Base-by-base conservation (phyloP, 2,888 invertebrate genomes). In the Sphaeridia pumilis region DNA sequence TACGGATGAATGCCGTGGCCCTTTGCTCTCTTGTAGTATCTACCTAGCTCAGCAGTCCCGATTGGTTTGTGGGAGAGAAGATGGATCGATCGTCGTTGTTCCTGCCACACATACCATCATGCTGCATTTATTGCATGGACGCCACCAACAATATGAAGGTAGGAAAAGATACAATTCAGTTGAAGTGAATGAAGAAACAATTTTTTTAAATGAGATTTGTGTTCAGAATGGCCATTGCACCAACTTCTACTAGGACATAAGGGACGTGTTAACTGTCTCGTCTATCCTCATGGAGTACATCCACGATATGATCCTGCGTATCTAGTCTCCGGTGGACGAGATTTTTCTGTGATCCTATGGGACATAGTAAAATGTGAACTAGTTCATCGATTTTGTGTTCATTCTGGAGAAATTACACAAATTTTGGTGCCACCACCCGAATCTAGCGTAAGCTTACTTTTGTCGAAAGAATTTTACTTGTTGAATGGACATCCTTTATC, bases 311-410 rank as follows among this genome's bases (percentile, higher is more conserved):
- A 92, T 69, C 82, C 84, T 60, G 76, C 84, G 0, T 84, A 88
- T 69, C 73, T 93, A n/a, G 81, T 97, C 0, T 94, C 93, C 0
- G 98, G 98, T 1, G 94, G 95, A 0, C 88, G 93, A 12, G 98
- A 98, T 73, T 98, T 98, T 73, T 92, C 94, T 0, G 93, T 94
- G 2, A 92, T 90, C 64, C 75, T 97, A 0, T 97, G 95, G 95
- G 94, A 97, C 69, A 74, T 97, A 61, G 87, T 87, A 68, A 84
- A 84, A 28, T 93, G 94, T 2, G 81, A 81, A 1, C 72, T 94
- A 35, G 73, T 98, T 50, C 92, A 97, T 69, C 79, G 93, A 3
- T 98, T 97, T 75, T 93, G 93, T 67, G 94, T 95, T 0, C 97
- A 98, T 70, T 97, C 95, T 1, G 98, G 97, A 0, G 94, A 95